phyloP scores from a whole-genome alignment of 1,140 invertebrate genomes.

The Apis cerana region DNA sequence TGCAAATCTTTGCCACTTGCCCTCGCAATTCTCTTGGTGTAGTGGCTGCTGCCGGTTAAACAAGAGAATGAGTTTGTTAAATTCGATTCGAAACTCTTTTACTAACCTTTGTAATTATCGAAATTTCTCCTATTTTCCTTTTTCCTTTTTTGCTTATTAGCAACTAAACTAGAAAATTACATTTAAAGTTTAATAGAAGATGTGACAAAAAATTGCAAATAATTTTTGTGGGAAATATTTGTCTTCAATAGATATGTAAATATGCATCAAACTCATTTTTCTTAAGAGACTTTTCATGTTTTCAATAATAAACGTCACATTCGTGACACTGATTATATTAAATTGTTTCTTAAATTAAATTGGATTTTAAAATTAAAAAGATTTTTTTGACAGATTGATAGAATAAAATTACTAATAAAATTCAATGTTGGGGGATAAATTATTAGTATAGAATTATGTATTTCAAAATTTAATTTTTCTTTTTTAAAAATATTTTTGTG shows the following conservation, averaged over 20 bases:
- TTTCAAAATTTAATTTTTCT: too few species aligned
- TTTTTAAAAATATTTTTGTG: too few species aligned
- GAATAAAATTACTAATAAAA: neutral
- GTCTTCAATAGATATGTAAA: neutral
- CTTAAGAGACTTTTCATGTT: neutral
- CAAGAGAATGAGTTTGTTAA: conserved; percentile 43
- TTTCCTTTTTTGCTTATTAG: neutral
- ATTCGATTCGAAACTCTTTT: conserved; percentile 1
- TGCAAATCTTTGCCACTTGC: conserved; percentile 54
- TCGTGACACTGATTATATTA: neutral
- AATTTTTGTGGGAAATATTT: neutral
- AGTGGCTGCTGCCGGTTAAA: conserved; percentile 28
- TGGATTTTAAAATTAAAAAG: neutral
- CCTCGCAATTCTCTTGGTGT: neutral
- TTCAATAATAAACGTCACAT: neutral
- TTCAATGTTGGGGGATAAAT: neutral
- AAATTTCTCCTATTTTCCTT: neutral
- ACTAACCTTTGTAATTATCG: neutral
- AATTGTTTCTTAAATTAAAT: neutral
- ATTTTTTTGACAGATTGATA: neutral
- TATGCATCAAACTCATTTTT: neutral
- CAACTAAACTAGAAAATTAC: neutral
- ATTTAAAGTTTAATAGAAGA: neutral
- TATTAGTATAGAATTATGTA: neutral
- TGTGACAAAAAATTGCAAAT: neutral